Evolutionary conservation across 1,140 invertebrate genomes (phyloP), one percentile per base, ranked within the genome.

Genomic region (Thaumatotibia leucotreta): DNA sequence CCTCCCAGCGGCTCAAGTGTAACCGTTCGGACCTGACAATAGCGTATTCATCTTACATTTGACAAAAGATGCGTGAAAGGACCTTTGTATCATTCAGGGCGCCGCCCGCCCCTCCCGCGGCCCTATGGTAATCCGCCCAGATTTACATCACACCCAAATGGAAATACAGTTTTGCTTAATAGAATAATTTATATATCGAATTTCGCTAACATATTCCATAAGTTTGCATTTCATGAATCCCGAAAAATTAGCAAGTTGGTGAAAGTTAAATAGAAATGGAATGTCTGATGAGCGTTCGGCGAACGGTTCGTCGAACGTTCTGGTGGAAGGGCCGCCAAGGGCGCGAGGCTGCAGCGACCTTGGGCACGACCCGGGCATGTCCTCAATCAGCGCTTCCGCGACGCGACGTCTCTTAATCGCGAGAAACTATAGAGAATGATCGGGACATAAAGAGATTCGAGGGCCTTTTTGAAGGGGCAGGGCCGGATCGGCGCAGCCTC

Each of bases 401-500:
- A 2, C 31, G 31, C 31, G 31, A 52, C 50, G 50, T 27, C 23
- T 27, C 27, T 24, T 58, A 31, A 31, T 58, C 52, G 52, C 24
- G 61, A 35, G 32, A 63, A 39, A 23, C 61, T 24, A 58, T 58
- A 58, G 52, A 5, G 66, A 64, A 35, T 64, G 63, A 64, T 61
- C 54, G 32, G 61, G 33, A 10, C 22, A 49, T 68, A 65, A 68
- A 61, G 61, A 64, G 61, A 63, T 68, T 33, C 33, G 17, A 64
- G 27, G 82, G 77, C 68, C 72, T 79, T 83, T 87, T 80, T 77
- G 73, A 75, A 81, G 82, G 79, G 79, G 81, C 78, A 84, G 81
- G 82, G 81, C 85, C 77, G 78, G 80, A 79, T 79, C 76, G 77
- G 64, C 80, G 86, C 86, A 86, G 82, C 82, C 84, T 77, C 76